phyloP scores from a whole-genome alignment of 2,888 invertebrate species.

The Caenorhabditis macrosperma region DNA sequence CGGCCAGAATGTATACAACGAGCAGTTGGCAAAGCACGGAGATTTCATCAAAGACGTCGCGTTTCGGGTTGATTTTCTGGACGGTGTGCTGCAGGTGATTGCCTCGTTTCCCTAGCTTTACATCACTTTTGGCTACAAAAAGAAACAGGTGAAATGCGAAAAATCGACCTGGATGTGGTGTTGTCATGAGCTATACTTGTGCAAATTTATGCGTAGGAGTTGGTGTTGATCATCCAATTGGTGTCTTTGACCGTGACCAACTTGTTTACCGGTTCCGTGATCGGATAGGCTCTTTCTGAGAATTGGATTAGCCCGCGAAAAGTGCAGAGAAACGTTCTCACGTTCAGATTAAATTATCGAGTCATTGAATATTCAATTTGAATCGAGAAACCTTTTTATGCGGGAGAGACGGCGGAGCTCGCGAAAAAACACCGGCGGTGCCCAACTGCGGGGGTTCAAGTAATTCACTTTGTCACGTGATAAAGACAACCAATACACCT shows the following conservation, averaged over 20 bases:
- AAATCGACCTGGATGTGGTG: not conserved
- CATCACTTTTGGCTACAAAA: not conserved
- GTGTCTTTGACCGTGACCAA: not conserved
- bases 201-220: not conserved
- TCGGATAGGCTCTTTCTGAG: not conserved
- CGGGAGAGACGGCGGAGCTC: not conserved
- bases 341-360: not conserved
- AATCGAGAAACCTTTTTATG: not conserved
- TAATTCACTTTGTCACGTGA: not conserved
- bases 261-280: not conserved
- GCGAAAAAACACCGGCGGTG: not conserved
- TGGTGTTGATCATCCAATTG: not conserved
- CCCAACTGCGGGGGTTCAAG: not conserved
- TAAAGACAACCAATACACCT: too few species aligned
- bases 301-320: not conserved
- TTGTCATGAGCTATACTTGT: not conserved
- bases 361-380: conserved; percentile 9
- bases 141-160: conserved; percentile 6
- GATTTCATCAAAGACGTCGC: conserved; percentile 97
- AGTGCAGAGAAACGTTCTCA: conserved; percentile 9
- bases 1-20: conserved; percentile 84
- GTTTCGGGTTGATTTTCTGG: conserved; percentile 93
- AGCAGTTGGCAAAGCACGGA: conserved; percentile 90
- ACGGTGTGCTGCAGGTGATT: conserved; percentile 86
- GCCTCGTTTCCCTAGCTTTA: not conserved